Base-by-base conservation (phyloP, 2,113 vertebrate species). In the Grammomys surdaster region DNA sequence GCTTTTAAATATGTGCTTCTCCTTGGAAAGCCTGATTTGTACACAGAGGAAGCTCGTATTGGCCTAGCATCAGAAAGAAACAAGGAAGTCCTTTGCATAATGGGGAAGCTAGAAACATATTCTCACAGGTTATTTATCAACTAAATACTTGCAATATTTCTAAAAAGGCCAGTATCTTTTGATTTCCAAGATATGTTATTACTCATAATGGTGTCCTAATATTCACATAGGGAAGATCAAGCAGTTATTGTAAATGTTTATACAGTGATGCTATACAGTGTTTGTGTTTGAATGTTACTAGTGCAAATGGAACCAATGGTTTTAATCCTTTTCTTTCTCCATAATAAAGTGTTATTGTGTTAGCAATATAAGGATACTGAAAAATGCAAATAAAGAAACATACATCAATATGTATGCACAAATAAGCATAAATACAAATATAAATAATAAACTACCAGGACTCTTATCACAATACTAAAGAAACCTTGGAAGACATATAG, bases 61-160 rank as follows among this genome's bases (percentile, higher is more conserved):
- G 31, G 13, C 1, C 20, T 31, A 11, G 48, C 40, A 11, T 6
- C 51, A 51, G 1, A 46, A 9, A 33, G 3, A 28, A 31, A 48
- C 19, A 73, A 40, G n/a, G 22, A 43, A 65, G 43, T 69, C 16
- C 26, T 88, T 85, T 70, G 54, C 43, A 43, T 26, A 36, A 77
- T n/a, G 31, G 16, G 77, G 14, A 84, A 13, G 0, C 51, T 51
- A 77, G 48, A 89, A 60, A 94, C 48, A 54, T 56, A 8, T 43
- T 31, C n/a, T 95, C 51, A 81, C 48, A 82, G 12, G 48, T 95
- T 90, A 69, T 69, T 88, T 89, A 89, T 43, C 58, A 67, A 58
- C 48, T 95, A 40, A 43, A 69, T 76, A 14, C 40, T 70, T 85
- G 17, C 20, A 65, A 6, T n/a, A 1, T 22, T 70, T 89, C 48